Conservation (phyloP, 2,113 vertebrate species). For the Sardina pilchardus region DNA sequence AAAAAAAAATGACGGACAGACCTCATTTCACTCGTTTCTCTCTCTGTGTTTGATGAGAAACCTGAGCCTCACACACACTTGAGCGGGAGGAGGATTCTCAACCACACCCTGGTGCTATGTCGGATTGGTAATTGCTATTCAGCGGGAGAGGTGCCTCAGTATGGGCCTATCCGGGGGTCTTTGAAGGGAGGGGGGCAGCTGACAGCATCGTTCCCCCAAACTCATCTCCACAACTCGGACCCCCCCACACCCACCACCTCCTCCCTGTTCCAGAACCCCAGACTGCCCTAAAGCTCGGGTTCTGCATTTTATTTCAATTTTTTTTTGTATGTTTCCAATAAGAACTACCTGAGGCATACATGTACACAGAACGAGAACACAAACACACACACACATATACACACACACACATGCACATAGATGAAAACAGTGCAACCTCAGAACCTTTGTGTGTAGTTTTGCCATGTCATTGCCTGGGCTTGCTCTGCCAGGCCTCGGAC, state of each 20-base stretch:
- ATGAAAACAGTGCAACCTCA: constrained; percentile 36
- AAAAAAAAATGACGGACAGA: constrained; percentile 28
- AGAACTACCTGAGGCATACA: not conserved
- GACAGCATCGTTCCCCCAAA: no score
- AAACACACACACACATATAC: not conserved
- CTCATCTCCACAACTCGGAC: not conserved
- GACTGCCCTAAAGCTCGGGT: constrained; percentile 20
- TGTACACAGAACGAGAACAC: not conserved
- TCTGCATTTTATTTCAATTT: not conserved
- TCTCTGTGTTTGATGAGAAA: constrained; percentile 22
- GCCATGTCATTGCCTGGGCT: constrained; percentile 58
- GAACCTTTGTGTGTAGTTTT: constrained; percentile 49
- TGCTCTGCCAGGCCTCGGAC: constrained; percentile 48
- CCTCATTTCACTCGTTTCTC: constrained; percentile 43
- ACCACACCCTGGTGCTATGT: constrained; percentile 24
- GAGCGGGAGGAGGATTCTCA: constrained; percentile 46
- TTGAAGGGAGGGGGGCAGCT: not conserved
- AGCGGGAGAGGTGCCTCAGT: constrained; percentile 65
- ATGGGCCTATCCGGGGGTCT: constrained; percentile 59
- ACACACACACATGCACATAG: not conserved
- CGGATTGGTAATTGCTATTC: not conserved
- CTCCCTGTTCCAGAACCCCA: not conserved
- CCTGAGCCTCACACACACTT: constrained; percentile 35
- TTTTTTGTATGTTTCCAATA: not conserved
- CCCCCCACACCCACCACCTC: not conserved